Percentiles rank a stretch among this genome's conserved stretches.
phyloP scores from a whole-genome alignment of 2,888 invertebrate genomes.

The Xylota sylvarum region DNA sequence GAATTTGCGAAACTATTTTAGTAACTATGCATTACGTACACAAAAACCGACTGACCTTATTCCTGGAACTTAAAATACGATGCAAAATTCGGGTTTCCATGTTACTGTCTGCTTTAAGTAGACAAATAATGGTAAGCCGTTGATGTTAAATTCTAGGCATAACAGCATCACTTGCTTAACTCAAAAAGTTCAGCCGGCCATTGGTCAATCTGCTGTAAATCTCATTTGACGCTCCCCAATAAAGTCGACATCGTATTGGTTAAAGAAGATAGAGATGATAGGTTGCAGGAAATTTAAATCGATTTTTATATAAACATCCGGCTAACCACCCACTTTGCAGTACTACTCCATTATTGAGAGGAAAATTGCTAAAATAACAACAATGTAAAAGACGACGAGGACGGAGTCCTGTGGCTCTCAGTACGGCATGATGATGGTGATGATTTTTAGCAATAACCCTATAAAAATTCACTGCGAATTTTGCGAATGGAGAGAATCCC shows the following conservation, averaged over 20 bases:
- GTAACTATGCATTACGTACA: too few relatives aligned
- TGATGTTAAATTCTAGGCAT: background rate
- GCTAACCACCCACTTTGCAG: conserved; percentile 61
- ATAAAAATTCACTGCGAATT: conserved; percentile 68
- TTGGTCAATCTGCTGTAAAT: conserved; percentile 55
- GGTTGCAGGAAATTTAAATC: conserved; percentile 66
- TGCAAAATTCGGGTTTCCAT: background rate
- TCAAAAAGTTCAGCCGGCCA: background rate
- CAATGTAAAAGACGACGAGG: conserved; percentile 33
- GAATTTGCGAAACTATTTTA: too few relatives aligned
- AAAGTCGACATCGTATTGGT: conserved; percentile 28
- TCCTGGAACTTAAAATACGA: background rate
- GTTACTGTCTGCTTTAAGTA: background rate
- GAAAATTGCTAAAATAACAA: conserved; percentile 48
- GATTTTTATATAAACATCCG: conserved; percentile 68
- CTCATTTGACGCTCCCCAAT: conserved; percentile 34
- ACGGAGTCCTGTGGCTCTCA: conserved; percentile 3
- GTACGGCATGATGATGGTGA: conserved; percentile 49
- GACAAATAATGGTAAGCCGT: background rate
- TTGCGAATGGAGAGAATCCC: conserved; percentile 55
- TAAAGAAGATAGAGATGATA: conserved; percentile 44
- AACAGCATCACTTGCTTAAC: background rate
- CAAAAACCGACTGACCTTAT: background rate
- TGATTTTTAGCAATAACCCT: conserved; percentile 67
- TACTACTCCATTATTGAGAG: conserved; percentile 57